Evolutionary conservation across 2,888 invertebrate genomes (phyloP).

Genomic region (Steromphala cineraria): DNA sequence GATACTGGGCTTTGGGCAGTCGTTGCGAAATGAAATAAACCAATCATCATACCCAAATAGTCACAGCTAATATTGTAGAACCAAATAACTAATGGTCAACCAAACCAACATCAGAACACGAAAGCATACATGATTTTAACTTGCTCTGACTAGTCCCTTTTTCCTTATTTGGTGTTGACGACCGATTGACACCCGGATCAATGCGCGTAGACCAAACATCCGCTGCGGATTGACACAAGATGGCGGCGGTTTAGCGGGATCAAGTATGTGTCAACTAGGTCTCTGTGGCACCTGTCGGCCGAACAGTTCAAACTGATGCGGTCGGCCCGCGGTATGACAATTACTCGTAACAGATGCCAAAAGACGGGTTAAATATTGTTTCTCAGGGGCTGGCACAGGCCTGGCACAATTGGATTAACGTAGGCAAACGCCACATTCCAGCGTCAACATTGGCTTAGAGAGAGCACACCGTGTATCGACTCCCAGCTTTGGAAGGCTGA

Average conservation of each 20-base stretch:
- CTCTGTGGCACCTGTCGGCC: constrained; percentile 12
- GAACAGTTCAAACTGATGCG: constrained; percentile 1
- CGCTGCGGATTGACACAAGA: constrained; percentile 8
- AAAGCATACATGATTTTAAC: not conserved
- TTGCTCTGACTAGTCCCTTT: not conserved
- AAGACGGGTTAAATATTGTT: constrained; percentile 18
- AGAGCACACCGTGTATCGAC: not conserved
- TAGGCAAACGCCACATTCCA: constrained; percentile 7
- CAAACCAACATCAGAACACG: too few relatives aligned
- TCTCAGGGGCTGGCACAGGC: constrained; percentile 7
- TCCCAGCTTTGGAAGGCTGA: too few relatives aligned
- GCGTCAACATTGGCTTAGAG: constrained; percentile 12
- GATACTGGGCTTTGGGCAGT: too few relatives aligned
- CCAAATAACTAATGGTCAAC: too few relatives aligned
- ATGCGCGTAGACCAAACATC: constrained; percentile 9
- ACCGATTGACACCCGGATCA: constrained; percentile 17
- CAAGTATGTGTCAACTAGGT: not conserved
- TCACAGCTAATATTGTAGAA: too few relatives aligned
- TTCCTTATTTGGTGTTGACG: not conserved
- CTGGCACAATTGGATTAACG: constrained; percentile 15
- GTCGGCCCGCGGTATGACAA: constrained; percentile 10
- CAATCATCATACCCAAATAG: too few relatives aligned
- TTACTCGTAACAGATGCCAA: constrained; percentile 10
- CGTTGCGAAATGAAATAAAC: too few relatives aligned
- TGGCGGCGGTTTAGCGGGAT: not conserved